Base-by-base conservation (phyloP, 2,888 invertebrate species). In the Ptilodon capucinus region DNA sequence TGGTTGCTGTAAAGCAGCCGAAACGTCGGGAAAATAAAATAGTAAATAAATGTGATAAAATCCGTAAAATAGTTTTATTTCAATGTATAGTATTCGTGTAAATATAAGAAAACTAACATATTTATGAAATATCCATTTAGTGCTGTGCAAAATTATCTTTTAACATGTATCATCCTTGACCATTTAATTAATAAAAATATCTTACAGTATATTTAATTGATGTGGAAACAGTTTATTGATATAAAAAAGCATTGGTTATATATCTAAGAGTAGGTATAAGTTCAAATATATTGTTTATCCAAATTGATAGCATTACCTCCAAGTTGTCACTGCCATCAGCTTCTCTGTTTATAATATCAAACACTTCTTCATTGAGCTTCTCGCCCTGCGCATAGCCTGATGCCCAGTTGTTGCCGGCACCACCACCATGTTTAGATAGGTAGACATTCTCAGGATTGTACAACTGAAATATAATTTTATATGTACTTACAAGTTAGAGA, bases 401-500 rank as follows among this genome's bases (percentile, higher is more conserved):
- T 0, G 99, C 99, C 99, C 99, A 99, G 83, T 99, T 99, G 80
- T 99, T 99, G 41, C 99, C 99, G 4, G 99, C 99, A 48, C 99
- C 99, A 44, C 99, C 99, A 7, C 99, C 99, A 80, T 98, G 96
- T 86, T 98, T 98, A 0, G 98, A 98, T 45, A 99, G 81, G 80
- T 97, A 99, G 13, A 99, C 95, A 91, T 99, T 99, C 86, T 99
- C 99, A 47, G 97, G 98, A 86, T 99, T 99, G 83, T 99, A 99
- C 11, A 99, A 91, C 94, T 96, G 61, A 16, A 85, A 87, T 49
- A 30, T 51, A 28, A n/a, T n/a, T 19, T 11, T 3, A 28, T n/a
- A n/a, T 21, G 21, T 21, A 7, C 21, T n/a, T n/a, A n/a, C n/a
- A n/a, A n/a, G n/a, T n/a, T n/a, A n/a, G n/a, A n/a, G n/a, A n/a